Evolutionary conservation across 2,113 vertebrate genomes (phyloP).

Genomic region (Loxodonta africana): DNA sequence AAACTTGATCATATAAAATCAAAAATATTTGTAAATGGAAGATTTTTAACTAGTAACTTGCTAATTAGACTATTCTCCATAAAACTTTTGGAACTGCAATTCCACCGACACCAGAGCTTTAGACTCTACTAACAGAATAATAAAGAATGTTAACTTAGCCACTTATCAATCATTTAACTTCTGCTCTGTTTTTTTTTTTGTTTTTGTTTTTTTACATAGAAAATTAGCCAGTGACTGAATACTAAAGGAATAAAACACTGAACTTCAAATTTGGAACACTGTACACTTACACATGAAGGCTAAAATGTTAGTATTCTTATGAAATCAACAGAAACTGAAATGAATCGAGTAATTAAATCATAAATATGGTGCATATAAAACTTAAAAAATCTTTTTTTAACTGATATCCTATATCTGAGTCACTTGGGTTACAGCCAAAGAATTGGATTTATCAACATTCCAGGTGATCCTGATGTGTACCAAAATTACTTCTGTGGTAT

Average conservation of each 20-base stretch:
- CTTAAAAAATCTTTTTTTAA: neutral
- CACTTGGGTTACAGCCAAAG: neutral
- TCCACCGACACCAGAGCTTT: neutral
- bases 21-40: neutral
- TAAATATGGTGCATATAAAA: neutral
- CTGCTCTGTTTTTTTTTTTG: neutral
- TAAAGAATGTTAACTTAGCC: neutral
- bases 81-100: neutral
- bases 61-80: neutral
- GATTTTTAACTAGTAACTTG: neutral
- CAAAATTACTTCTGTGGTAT: neutral
- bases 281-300: neutral
- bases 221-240: neutral
- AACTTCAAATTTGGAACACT: conserved; percentile 48
- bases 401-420: neutral
- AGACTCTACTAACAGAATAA: neutral
- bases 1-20: neutral
- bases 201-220: neutral
- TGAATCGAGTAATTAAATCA: neutral
- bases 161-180: neutral
- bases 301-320: conserved; percentile 23
- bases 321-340: conserved; percentile 31
- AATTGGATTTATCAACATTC: neutral
- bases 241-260: conserved; percentile 14
- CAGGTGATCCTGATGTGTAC: neutral